phyloP scores from a whole-genome alignment of 2,888 invertebrate species.

The Pocota personata region DNA sequence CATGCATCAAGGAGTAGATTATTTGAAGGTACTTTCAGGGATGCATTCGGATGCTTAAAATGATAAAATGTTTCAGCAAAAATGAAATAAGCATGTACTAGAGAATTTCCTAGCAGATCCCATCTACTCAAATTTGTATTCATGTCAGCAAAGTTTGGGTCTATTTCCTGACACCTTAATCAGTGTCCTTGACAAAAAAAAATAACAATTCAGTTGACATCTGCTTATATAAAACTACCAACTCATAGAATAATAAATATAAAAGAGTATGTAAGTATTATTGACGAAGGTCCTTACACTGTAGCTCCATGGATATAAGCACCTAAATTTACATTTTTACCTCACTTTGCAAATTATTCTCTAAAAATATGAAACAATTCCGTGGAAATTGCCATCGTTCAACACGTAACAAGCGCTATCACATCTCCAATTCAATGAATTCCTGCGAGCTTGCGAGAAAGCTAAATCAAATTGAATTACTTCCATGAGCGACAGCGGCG shows the following conservation, averaged over 20 bases:
- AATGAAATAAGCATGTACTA: no score
- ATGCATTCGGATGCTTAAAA: no score
- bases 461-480: conserved; percentile 63
- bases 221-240: background rate
- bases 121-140: no score
- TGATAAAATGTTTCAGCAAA: no score
- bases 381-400: conserved; percentile 38
- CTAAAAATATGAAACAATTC: conserved; percentile 25
- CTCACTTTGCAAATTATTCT: background rate
- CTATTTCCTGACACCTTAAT: no score
- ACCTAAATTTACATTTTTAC: background rate
- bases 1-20: no score
- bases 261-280: no score
- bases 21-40: no score
- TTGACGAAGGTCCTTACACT: background rate
- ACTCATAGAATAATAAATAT: background rate
- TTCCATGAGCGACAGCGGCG: background rate
- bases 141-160: no score
- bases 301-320: background rate
- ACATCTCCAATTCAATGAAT: conserved; percentile 51
- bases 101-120: no score
- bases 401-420: conserved; percentile 57
- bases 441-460: conserved; percentile 14
- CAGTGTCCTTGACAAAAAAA: no score
- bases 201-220: no score